Percentiles rank a stretch among this genome's conserved stretches.
phyloP scores from a whole-genome alignment of 2,797 vertebrate species.

The Chloroceryle amazona region DNA sequence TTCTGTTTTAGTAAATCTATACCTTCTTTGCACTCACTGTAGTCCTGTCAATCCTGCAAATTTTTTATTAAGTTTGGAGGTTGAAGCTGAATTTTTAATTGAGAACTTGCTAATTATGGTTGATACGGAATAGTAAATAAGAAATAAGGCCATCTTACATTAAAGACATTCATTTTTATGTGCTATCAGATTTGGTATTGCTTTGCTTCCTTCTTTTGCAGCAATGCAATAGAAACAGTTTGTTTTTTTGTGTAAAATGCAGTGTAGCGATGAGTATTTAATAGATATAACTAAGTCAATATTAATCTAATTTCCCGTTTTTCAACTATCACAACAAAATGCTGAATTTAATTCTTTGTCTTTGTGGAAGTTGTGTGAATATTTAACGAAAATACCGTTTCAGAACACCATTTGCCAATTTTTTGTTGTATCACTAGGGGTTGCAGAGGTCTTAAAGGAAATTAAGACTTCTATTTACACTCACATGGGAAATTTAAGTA shows the following conservation, averaged over 20 bases:
- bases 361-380: not conserved
- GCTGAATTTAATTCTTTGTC: not conserved
- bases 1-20: not conserved
- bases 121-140: not conserved
- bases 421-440: not conserved
- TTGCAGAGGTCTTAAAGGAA: not conserved
- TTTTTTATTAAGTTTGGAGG: not conserved
- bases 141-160: not conserved
- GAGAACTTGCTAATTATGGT: not conserved
- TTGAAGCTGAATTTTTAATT: not conserved
- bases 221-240: not conserved
- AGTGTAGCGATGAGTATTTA: not conserved
- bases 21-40: not conserved
- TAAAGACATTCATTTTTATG: not conserved
- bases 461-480: not conserved
- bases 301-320: not conserved
- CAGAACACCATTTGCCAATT: not conserved
- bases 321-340: not conserved
- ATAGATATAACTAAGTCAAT: not conserved
- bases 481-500: not conserved
- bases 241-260: not conserved
- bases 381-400: not conserved
- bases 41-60: not conserved
- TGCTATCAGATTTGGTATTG: not conserved
- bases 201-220: not conserved